phyloP scores from a whole-genome alignment of 2,888 invertebrate species.

The Argyra leucocephala region DNA sequence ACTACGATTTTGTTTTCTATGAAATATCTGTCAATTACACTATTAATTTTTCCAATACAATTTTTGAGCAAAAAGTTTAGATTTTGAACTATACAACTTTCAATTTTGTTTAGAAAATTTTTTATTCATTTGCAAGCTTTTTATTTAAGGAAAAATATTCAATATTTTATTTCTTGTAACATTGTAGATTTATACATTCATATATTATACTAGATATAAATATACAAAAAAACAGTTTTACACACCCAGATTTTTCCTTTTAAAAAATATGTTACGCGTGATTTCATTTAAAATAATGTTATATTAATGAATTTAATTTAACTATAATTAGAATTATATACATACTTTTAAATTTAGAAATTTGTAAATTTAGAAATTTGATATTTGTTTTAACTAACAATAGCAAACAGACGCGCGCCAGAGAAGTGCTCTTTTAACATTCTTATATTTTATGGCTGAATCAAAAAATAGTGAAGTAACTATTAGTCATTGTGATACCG shows the following conservation, averaged over 20 bases:
- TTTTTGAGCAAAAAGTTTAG: too few species aligned
- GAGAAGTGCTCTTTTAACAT: slow-evolving; percentile 49
- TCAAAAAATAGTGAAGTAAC: slow-evolving; percentile 22
- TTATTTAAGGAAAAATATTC: too few species aligned
- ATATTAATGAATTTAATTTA: slow-evolving; percentile 17
- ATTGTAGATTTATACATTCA: too few species aligned
- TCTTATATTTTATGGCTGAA: slow-evolving; percentile 41
- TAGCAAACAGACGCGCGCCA: slow-evolving; percentile 52
- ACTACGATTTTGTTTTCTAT: too few species aligned
- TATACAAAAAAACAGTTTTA: not conserved
- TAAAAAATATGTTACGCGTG: not conserved
- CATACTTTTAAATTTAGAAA: slow-evolving; percentile 16
- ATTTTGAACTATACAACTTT: too few species aligned
- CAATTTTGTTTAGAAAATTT: too few species aligned
- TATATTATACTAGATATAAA: too few species aligned
- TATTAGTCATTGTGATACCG: not conserved
- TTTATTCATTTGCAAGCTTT: too few species aligned
- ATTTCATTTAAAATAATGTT: slow-evolving; percentile 9
- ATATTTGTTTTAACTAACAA: not conserved
- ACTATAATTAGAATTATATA: too few species aligned
- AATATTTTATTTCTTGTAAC: too few species aligned
- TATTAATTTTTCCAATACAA: too few species aligned
- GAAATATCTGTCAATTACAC: too few species aligned
- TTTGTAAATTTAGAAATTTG: not conserved
- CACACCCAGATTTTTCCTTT: not conserved